Evolutionary conservation across 2,113 vertebrate species (phyloP), one percentile per base, ranked within the genome.

Genomic region (Elgaria multicarinata): DNA sequence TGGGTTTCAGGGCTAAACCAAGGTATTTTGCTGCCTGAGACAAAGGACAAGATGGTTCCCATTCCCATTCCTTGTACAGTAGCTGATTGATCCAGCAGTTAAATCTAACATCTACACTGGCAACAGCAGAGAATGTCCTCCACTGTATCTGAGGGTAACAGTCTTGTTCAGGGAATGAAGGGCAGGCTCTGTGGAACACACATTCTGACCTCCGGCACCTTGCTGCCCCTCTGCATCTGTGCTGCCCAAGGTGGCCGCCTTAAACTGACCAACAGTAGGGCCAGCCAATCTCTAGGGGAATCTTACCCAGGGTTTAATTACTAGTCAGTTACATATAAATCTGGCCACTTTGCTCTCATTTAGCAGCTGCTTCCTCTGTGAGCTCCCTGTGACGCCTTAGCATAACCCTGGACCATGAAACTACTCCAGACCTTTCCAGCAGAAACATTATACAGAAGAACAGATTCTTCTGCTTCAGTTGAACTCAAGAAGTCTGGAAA

Each of bases 321-420:
- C 50, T n/a, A 79, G 28, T 71, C 33, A 67, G 46, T 31, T 46
- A 42, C 8, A 31, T 22, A 5, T 69, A 53, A 26, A 67, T 36
- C n/a, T 79, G 26, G 69, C n/a, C 67, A 72, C 39, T 67, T 50
- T 69, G 50, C 75, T 87, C 44, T 69, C 33, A 53, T 79, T 79
- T 79, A 69, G 75, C 33, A 50, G 33, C 24, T 1, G 44, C 44
- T 46, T 66, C 46, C 39, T 14, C 53, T 33, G 8, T 64, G 72
- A 87, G 33, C 36, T 42, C 3, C 64, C 84, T 77, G 55, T 0
- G 0, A 62, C 1, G 31, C 64, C 50, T 6, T 39, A 42, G 0
- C 55, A 46, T 46, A 26, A 39, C 28, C 50, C 71, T 78, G 22
- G 62, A 42, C 31, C 24, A 66, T n/a, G 55, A 33, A 66, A 77